Conservation (phyloP, 1,140 invertebrate genomes). For the Microplitis mediator region DNA sequence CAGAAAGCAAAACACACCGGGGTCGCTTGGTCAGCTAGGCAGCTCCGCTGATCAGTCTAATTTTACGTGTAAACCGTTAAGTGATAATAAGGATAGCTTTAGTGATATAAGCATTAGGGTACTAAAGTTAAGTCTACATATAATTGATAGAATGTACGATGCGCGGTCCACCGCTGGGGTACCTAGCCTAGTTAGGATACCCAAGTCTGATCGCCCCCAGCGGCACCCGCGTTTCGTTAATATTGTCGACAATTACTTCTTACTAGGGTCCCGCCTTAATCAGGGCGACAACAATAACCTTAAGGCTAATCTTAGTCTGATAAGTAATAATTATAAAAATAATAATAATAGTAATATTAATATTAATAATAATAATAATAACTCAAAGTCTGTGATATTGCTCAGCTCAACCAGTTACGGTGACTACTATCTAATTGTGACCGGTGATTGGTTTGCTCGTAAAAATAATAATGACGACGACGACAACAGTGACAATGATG, state of each 20-base stretch:
- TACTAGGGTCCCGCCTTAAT: constrained; percentile 59
- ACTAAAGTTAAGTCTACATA: constrained; percentile 55
- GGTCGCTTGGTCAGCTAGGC: constrained; percentile 57
- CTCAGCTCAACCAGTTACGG: constrained; percentile 61
- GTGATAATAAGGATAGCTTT: constrained; percentile 65
- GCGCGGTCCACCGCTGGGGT: constrained; percentile 54
- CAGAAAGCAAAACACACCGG: constrained; percentile 59
- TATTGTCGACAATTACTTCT: constrained; percentile 61
- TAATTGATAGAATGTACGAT: constrained; percentile 45
- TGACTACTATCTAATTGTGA: constrained; percentile 56
- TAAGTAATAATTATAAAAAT: constrained; percentile 21
- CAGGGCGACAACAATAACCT: constrained; percentile 60
- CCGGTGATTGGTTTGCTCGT: constrained; percentile 41
- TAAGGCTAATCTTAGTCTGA: constrained; percentile 62
- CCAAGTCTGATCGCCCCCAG: constrained; percentile 63
- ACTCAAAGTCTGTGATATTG: constrained; percentile 64
- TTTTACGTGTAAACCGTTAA: constrained; percentile 64
- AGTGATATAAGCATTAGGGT: constrained; percentile 62
- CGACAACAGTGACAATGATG: constrained; percentile 14
- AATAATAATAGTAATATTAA: too few relatives aligned
- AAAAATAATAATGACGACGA: constrained; percentile 32
- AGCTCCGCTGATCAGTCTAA: constrained; percentile 63
- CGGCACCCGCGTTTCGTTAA: constrained; percentile 56
- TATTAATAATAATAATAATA: constrained; percentile 51
- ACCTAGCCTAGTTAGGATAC: constrained; percentile 65